These are phyloP conservation scores for Epizoanthus stellaris DNA, from an alignment of 92 coral and sea anemone species.

Conservation along the genomic window DNA sequence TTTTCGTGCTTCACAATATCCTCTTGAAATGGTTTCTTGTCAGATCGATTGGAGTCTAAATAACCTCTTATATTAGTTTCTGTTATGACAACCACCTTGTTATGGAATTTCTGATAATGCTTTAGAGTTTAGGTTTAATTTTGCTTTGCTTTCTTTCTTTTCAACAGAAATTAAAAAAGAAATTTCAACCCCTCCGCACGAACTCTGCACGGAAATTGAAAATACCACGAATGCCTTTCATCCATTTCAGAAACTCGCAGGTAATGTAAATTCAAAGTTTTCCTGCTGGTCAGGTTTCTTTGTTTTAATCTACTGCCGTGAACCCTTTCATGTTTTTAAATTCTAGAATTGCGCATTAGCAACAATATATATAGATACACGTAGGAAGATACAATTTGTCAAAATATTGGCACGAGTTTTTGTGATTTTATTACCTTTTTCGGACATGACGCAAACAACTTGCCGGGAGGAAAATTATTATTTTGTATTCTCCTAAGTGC, in stretches of 20 bases:
- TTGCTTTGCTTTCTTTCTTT: constrained; percentile 25
- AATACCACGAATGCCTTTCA: constrained; percentile 39
- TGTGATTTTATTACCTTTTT: constrained; percentile 35
- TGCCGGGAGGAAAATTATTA: background rate
- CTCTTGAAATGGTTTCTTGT: constrained; percentile 26
- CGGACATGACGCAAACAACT: constrained; percentile 22
- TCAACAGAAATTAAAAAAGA: constrained; percentile 85
- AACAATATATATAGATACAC: constrained; percentile 62
- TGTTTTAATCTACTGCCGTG: constrained; percentile 27
- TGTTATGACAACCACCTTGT: constrained; percentile 39
- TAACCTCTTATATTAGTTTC: constrained; percentile 24
- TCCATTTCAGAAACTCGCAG: constrained; percentile 46
- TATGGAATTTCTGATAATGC: constrained; percentile 30
- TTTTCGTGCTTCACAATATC: constrained; percentile 18
- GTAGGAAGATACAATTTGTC: constrained; percentile 43
- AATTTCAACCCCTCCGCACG: constrained; percentile 69
- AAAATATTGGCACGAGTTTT: constrained; percentile 38
- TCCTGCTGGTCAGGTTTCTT: background rate
- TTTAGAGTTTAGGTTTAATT: constrained; percentile 23
- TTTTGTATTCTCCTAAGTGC: background rate
- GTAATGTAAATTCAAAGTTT: constrained; percentile 42
- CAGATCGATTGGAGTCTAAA: constrained; percentile 21
- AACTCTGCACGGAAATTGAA: constrained; percentile 62
- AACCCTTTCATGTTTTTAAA: constrained; percentile 48
- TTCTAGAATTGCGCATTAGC: constrained; percentile 54